Conservation (phyloP, 2,888 invertebrate species). For the Philhelius pedissequus region DNA sequence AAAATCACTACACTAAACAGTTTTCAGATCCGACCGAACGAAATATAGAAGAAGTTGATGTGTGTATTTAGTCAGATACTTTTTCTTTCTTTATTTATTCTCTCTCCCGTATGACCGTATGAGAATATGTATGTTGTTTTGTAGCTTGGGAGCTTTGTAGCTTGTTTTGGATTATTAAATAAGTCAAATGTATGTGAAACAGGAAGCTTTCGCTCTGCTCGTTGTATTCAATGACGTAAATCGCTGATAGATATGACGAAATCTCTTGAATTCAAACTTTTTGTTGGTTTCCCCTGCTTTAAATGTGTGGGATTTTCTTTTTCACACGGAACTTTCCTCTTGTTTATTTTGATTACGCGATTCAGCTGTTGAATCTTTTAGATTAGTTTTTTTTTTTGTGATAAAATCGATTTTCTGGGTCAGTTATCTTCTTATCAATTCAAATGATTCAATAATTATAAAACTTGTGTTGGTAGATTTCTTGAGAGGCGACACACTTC, state of each 20-base stretch:
- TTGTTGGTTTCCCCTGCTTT: conserved; percentile 27
- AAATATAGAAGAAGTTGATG: neutral
- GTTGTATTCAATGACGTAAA: conserved; percentile 42
- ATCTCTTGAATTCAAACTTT: conserved; percentile 23
- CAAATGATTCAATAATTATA: neutral
- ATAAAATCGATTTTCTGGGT: conserved; percentile 38
- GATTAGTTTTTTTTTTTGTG: neutral
- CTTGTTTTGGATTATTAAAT: conserved; percentile 5
- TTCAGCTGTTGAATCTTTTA: conserved; percentile 58
- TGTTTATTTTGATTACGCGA: conserved; percentile 49
- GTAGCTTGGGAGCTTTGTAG: conserved; percentile 41
- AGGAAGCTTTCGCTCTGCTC: conserved; percentile 52
- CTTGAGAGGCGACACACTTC: neutral
- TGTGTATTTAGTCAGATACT: conserved; percentile 24
- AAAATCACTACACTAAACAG: conserved; percentile 39
- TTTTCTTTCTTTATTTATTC: conserved; percentile 7
- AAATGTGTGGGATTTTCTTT: neutral
- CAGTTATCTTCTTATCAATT: conserved; percentile 38
- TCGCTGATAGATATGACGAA: conserved; percentile 30
- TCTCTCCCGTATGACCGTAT: neutral
- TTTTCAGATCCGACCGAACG: conserved; percentile 21
- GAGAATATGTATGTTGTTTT: conserved; percentile 3
- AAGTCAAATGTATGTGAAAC: neutral
- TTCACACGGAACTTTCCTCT: neutral
- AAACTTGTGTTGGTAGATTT: neutral